These are phyloP conservation scores for Hippasteria phrygiana DNA, from an alignment of 53 echinoderm and acorn worm species.

Conservation along the genomic window DNA sequence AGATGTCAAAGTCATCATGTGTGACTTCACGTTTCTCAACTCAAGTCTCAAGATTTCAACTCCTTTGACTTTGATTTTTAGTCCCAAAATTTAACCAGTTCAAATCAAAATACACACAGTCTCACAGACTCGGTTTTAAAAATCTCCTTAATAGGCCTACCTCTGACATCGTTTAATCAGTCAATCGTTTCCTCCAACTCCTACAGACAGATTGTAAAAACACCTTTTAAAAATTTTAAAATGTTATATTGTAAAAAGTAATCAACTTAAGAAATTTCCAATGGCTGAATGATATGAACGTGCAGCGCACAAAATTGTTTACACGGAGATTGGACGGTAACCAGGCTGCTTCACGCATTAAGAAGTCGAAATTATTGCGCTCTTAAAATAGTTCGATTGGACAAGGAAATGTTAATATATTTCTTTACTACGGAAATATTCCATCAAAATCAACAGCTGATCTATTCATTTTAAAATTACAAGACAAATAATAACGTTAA, in stretches of 20 bases:
- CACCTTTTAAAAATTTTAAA: background rate
- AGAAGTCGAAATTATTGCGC: constrained; percentile 1
- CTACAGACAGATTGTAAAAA: background rate
- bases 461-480: background rate
- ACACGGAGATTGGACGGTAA: constrained; percentile 10
- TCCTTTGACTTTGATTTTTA: too few relatives aligned
- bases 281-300: too few relatives aligned
- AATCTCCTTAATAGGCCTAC: background rate
- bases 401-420: background rate
- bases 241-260: background rate
- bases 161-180: background rate
- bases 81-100: too few relatives aligned
- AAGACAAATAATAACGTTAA: background rate
- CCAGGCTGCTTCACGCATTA: constrained; percentile 3
- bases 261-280: constrained; percentile 6
- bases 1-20: too few relatives aligned
- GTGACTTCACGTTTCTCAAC: too few relatives aligned
- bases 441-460: background rate
- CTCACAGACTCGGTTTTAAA: background rate
- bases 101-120: too few relatives aligned
- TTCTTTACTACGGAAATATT: background rate
- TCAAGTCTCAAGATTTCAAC: too few relatives aligned
- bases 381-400: background rate
- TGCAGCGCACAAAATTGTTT: background rate
- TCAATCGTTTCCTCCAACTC: background rate